Percentiles rank a stretch among this genome's conserved stretches.
phyloP scores from a whole-genome alignment of 2,113 vertebrate genomes.

The Zingel zingel region DNA sequence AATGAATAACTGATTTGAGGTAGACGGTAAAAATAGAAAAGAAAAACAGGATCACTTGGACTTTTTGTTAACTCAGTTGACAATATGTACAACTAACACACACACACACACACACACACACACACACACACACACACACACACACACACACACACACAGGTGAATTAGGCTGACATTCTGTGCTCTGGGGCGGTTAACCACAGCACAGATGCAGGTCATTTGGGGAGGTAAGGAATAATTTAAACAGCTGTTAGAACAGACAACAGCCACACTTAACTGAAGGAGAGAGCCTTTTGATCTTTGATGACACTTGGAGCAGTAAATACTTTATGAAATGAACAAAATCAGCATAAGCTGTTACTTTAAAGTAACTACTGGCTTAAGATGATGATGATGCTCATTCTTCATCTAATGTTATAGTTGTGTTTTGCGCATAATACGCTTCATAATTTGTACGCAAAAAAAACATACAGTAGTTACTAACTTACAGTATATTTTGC shows the following conservation, averaged over 20 bases:
- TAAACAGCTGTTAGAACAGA: conserved; percentile 58
- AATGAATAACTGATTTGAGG: conserved; percentile 22
- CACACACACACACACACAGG: not conserved
- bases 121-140: not conserved
- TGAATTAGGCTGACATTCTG: not conserved
- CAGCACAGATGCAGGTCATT: conserved; percentile 12
- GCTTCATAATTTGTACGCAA: too few relatives aligned
- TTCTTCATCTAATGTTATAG: not conserved
- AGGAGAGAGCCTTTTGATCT: conserved; percentile 9
- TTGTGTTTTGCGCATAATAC: too few relatives aligned
- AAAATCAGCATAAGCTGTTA: not conserved
- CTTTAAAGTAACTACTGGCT: conserved; percentile 7
- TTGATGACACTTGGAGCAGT: not conserved
- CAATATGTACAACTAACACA: not conserved
- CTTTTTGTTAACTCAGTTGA: not conserved
- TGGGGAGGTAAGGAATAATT: conserved; percentile 39
- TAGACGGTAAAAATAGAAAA: not conserved
- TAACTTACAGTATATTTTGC: not conserved
- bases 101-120: not conserved
- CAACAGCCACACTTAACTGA: conserved; percentile 32
- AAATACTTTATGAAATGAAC: not conserved
- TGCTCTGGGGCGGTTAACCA: not conserved
- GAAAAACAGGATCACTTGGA: not conserved
- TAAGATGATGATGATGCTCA: not conserved
- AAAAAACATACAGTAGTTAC: too few relatives aligned